A percentile compares a stretch with the other conserved stretches of the same genome.
Conservation (phyloP, 2,113 vertebrate species). For the Madoqua kirkii region DNA sequence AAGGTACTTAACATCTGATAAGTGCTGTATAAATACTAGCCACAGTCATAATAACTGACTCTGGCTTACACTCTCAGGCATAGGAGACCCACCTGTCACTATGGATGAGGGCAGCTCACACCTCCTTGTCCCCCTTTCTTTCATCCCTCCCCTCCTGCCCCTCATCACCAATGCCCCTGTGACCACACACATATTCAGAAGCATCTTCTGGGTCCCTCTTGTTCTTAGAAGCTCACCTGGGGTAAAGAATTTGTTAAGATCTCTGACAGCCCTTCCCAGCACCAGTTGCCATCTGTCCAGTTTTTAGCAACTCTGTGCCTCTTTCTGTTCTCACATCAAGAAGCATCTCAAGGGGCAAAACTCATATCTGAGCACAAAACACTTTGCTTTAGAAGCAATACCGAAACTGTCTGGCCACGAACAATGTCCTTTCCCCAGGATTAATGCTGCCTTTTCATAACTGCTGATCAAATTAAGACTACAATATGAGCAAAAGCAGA, state of each 20-base stretch:
- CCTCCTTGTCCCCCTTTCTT: neutral
- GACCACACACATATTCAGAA: neutral
- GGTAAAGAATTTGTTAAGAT: neutral
- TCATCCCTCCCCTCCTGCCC: accelerated
- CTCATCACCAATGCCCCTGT: too few relatives aligned
- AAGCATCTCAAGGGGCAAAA: constrained; percentile 34
- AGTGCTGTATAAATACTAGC: neutral
- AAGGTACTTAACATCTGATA: neutral
- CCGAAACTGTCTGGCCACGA: neutral
- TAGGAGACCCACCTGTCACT: neutral
- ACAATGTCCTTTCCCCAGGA: constrained; percentile 60
- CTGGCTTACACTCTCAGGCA: neutral
- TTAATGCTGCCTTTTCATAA: constrained; percentile 71
- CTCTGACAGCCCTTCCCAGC: neutral
- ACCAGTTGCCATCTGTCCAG: neutral
- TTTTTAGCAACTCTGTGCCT: constrained; percentile 16
- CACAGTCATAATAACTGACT: neutral
- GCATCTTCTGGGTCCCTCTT: neutral
- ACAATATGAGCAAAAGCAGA: constrained; percentile 39
- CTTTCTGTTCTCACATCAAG: constrained; percentile 29
- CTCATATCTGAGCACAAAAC: constrained; percentile 50
- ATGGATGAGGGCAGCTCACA: too few relatives aligned
- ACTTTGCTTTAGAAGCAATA: constrained; percentile 51
- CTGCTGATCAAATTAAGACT: constrained; percentile 71
- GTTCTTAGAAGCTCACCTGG: neutral